Evolutionary conservation across 92 coral and sea anemone genomes (phyloP), one percentile per base, ranked within the genome.

Genomic region (Umimayanthus chanpuru): DNA sequence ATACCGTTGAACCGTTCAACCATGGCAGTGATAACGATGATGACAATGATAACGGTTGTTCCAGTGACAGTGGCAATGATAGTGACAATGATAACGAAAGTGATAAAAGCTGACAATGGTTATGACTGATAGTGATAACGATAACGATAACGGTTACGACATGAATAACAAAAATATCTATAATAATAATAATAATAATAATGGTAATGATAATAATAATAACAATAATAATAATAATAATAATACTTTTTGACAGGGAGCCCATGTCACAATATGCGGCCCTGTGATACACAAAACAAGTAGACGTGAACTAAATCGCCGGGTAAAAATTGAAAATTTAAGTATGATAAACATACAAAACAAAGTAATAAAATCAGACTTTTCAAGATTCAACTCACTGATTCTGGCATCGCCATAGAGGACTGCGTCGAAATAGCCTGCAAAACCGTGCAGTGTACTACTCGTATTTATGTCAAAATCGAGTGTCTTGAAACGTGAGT

Each of bases 341-440:
- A 44, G 49, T 44, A 44, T 44, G 49, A 44, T 44, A 44, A 44
- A 44, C 49, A 7, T 44, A 44, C 6, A 44, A 6, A 44, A 44
- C 21, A 67, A 21, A 26, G 8, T 4, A 23, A 67, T 30, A 50
- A 2, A 50, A 2, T 50, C 2, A 1, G 56, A 15, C 3, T 6
- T 2, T 20, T 39, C 9, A 38, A 16, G 6, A 9, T 2, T 89
- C 96, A 18, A 61, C 68, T 93, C 86, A 97, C 99, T 97, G 38
- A 97, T 86, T 56, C 79, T 90, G 68, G 93, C 78, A 70, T 97
- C 97, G 66, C 92, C 93, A 87, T 94, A 97, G 26, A 97, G 93
- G 38, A 93, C 70, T 6, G 99, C 94, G 39, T 94, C 96, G 85
- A 97, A 97, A 85, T 95, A 97, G 3, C 99, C 99, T 61, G 98